These are phyloP conservation scores for Rhinopomastus cyanomelas DNA, from an alignment of 2,113 vertebrate genomes.

Conservation along the genomic window DNA sequence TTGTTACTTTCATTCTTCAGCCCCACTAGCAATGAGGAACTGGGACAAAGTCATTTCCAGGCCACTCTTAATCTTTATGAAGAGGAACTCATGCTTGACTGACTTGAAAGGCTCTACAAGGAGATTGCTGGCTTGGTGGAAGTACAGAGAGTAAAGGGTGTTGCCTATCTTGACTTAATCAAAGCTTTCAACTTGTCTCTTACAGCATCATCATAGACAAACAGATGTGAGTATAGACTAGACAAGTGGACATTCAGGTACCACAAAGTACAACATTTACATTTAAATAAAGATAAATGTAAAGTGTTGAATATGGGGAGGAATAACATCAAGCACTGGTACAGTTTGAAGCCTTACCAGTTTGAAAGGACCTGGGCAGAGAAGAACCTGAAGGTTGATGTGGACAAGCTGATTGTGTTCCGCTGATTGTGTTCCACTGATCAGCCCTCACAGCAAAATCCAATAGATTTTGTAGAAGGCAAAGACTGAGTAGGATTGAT, in stretches of 20 bases:
- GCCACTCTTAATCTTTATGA: background rate
- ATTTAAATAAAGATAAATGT: background rate
- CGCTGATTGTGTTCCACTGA: no score
- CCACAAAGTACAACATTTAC: background rate
- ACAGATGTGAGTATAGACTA: background rate
- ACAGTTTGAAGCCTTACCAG: background rate
- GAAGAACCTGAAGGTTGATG: background rate
- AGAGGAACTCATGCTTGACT: background rate
- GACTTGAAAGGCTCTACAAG: background rate
- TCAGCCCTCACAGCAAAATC: background rate
- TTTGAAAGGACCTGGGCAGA: background rate
- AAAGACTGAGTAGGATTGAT: no score
- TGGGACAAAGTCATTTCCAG: rapidly evolving
- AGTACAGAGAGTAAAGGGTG: rapidly evolving
- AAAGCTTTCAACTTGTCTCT: background rate
- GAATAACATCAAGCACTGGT: background rate
- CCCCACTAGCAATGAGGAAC: background rate
- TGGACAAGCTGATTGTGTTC: no score
- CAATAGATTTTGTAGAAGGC: rapidly evolving
- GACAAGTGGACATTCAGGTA: background rate
- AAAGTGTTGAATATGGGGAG: background rate
- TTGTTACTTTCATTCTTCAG: background rate
- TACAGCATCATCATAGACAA: background rate
- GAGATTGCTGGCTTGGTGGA: background rate
- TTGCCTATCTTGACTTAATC: background rate